Conservation (phyloP, 2,113 vertebrate genomes). For the Orcinus orca region DNA sequence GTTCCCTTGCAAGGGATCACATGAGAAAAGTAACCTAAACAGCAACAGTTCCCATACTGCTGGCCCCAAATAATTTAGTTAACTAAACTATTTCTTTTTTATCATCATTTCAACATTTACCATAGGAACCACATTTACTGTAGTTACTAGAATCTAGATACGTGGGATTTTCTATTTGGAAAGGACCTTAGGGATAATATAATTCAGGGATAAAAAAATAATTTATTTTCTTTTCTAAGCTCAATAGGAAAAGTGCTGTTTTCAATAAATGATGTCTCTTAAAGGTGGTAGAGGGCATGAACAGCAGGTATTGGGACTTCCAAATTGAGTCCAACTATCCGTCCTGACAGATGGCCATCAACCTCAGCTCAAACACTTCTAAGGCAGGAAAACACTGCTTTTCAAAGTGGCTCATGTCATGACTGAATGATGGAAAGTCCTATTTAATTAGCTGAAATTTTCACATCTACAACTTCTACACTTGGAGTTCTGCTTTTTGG, state of each 20-base stretch:
- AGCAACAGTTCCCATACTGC: background rate
- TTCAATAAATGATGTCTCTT: background rate
- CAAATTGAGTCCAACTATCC: background rate
- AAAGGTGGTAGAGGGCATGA: background rate
- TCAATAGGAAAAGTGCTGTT: background rate
- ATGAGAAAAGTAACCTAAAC: background rate
- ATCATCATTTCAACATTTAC: conserved; percentile 5
- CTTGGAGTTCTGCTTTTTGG: background rate
- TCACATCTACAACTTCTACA: background rate
- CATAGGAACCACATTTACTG: background rate
- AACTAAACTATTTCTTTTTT: background rate
- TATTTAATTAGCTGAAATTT: background rate
- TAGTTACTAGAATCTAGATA: background rate
- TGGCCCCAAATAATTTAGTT: background rate
- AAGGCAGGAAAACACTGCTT: background rate
- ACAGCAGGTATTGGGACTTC: background rate
- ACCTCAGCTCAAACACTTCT: background rate
- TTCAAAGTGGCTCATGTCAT: background rate
- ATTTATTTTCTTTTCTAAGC: background rate
- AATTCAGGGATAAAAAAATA: background rate
- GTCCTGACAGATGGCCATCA: background rate
- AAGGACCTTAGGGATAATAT: background rate
- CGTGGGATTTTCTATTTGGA: background rate
- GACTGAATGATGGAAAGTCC: background rate
- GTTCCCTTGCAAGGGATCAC: background rate